Base-by-base conservation (phyloP, 2,888 invertebrate species). In the Linnaemya vulpina region DNA sequence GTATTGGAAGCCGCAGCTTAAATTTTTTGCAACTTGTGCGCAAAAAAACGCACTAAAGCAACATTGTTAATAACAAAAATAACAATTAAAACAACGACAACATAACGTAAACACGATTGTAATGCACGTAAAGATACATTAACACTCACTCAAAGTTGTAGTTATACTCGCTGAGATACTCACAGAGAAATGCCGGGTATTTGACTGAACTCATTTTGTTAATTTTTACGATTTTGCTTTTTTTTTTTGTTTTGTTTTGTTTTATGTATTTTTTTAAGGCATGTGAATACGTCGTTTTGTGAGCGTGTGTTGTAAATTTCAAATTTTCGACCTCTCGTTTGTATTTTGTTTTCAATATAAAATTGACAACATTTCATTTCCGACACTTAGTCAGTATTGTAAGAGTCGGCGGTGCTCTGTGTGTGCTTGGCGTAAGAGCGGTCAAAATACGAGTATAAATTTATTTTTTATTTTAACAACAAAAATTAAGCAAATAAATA, bases 351-450 rank as follows among this genome's bases (percentile, higher is more conserved):
- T 83, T 88, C 87, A 88, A 88, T 85, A 85, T 85, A 89, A 89
- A 89, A 88, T 89, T 88, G 87, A 89, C 88, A 87, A 87, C 89
- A 89, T 86, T 87, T 86, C 88, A 88, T 88, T 89, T 88, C 88
- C 88, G 88, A 88, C 87, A 89, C 84, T 89, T 88, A 89, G 89
- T 89, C 89, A 88, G 89, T 89, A 88, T 87, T 87, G 88, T 87
- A 82, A 87, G 84, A 82, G 86, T 77, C 77, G 83, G 88, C 75
- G 79, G 87, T 85, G 82, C 75, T 84, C 76, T 70, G 63, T 51
- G 73, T 30, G 46, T 51, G 65, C 30, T 30, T 30, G 40, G 73
- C 65, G 51, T 15, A 58, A 58, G 49, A 76, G 55, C 58, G 51
- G 51, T 83, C 20, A 17, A 60, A 74, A 63, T 10, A n/a, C n/a